phyloP scores from a whole-genome alignment of 2,113 vertebrate genomes.

The Varanus salvator region DNA sequence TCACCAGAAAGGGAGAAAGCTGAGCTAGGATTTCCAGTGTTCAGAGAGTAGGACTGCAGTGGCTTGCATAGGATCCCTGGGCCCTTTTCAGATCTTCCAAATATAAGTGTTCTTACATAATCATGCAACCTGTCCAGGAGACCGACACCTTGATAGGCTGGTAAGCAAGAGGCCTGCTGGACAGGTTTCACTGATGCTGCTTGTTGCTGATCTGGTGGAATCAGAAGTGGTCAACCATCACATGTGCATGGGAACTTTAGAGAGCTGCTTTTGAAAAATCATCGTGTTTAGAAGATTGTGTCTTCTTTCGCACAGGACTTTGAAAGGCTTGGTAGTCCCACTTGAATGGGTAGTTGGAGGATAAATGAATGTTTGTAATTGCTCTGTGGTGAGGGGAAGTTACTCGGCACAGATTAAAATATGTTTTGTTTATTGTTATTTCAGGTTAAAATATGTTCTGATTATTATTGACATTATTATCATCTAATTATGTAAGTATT shows the following conservation, averaged over 20 bases:
- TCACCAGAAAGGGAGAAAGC: neutral
- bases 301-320: too few species aligned
- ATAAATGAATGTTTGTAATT: neutral
- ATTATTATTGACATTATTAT: too few species aligned
- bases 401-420: neutral
- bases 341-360: neutral
- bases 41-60: neutral
- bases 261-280: neutral
- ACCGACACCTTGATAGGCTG: neutral
- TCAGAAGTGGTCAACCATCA: neutral
- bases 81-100: neutral
- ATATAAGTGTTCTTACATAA: neutral
- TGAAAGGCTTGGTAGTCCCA: neutral
- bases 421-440: slow-evolving; percentile 9
- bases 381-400: neutral
- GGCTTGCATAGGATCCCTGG: neutral
- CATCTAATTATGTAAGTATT: too few species aligned
- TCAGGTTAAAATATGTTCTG: neutral
- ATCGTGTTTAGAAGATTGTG: neutral
- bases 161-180: neutral
- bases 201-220: neutral
- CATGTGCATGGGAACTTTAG: neutral
- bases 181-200: neutral
- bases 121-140: neutral
- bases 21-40: neutral